Base-by-base conservation (phyloP, 2,888 invertebrate genomes). In the Netelia fuscicornis region DNA sequence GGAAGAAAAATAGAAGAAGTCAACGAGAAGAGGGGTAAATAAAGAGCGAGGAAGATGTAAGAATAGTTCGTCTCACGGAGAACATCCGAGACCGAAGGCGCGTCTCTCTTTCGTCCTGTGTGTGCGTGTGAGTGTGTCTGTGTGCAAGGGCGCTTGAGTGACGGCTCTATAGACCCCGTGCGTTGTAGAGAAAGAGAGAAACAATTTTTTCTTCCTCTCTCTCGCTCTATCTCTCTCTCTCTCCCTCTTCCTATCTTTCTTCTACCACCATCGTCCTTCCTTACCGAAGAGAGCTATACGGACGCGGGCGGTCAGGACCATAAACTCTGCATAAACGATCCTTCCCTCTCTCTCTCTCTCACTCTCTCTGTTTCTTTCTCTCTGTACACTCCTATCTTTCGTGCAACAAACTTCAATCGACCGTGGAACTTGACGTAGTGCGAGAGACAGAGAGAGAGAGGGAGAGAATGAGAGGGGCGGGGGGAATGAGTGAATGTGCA, bases 141-240 rank as follows among this genome's bases (percentile, higher is more conserved):
- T 44, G 48, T 70, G 56, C 64, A 70, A 54, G 75, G 70, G 65
- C 85, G 13, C 83, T 88, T 93, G 93, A 93, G 88, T 91, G 93
- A 93, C 93, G 91, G 91, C 92, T 93, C 93, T 93, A 93, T 93
- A 92, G 92, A 90, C 90, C 30, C 30, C 30, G 30, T 90, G 90
- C 89, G 89, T 90, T 90, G 91, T 74, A 68, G 58, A 91, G 89
- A 54, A 25, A 70, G 54, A 70, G 23, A 52, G 60, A 70, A 44
- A 75, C 25, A 64, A 48, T 86, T 88, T 89, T 88, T 88, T 88
- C 85, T 86, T 85, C 84, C 87, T 87, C 81, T 72, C 65, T 88
- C 84, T 83, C 82, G 74, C 81, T 48, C 54, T 78, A 64, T 65
- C 78, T 17, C 17, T 17, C 17, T 17, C 17, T 17, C 17, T 17